Evolutionary conservation across 2,888 invertebrate genomes (phyloP).

Genomic region (Syrista parreyssii): DNA sequence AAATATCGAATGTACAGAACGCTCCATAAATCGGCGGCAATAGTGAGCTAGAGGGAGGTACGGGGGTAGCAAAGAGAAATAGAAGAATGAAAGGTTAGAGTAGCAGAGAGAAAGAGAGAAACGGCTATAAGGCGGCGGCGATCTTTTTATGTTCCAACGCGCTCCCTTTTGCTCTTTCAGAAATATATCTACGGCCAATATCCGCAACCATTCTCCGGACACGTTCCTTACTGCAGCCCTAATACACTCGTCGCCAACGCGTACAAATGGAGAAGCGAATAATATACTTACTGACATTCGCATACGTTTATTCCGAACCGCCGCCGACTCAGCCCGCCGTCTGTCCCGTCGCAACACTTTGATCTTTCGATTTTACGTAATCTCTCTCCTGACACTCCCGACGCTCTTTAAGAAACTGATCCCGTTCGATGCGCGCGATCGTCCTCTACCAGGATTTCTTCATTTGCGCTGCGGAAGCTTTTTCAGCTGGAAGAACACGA

Average conservation of each 20-base stretch:
- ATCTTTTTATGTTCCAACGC: constrained; percentile 65
- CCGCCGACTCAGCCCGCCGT: too few species aligned
- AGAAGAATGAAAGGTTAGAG: constrained; percentile 20
- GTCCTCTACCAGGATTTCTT: too few species aligned
- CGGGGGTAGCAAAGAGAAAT: constrained; percentile 12
- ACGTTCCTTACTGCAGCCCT: constrained; percentile 46
- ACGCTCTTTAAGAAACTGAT: too few species aligned
- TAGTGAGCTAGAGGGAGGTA: constrained; percentile 24
- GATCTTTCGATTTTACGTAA: too few species aligned
- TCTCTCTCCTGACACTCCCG: too few species aligned
- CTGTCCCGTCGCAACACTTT: too few species aligned
- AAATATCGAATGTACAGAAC: constrained; percentile 65
- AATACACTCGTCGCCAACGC: constrained; percentile 34
- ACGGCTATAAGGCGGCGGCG: constrained; percentile 49
- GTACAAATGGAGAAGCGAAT: too few species aligned
- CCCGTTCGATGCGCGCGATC: too few species aligned
- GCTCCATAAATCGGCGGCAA: constrained; percentile 60
- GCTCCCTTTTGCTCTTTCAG: constrained; percentile 51
- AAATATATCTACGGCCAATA: constrained; percentile 55
- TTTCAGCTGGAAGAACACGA: too few species aligned
- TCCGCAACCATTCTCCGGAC: constrained; percentile 55
- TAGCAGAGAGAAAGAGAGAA: constrained; percentile 28
- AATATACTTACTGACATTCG: too few species aligned
- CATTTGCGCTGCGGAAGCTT: too few species aligned
- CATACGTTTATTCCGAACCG: too few species aligned